Evolutionary conservation across 37 sponge, comb jelly and placozoan species (phyloP), one percentile per base, ranked within the genome.

Genomic region (Corticium candelabrum): DNA sequence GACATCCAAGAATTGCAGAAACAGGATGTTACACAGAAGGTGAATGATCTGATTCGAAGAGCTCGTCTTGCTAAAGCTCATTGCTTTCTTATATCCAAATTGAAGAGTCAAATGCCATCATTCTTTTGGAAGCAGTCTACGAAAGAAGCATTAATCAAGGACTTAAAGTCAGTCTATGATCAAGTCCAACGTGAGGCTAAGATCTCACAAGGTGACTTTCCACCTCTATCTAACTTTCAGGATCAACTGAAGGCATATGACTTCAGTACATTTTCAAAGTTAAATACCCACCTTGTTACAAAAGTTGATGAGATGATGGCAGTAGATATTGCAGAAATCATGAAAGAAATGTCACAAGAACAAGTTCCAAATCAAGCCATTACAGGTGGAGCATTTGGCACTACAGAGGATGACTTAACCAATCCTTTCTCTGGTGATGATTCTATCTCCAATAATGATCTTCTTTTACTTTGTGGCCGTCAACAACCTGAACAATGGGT

Each of bases 51-150:
- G 74, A 97, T 97, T 77, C 94, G 91, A 72, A 62, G 99, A 36
- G 90, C 90, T 0, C 85, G 94, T 7, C 88, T 97, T 30, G 94
- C 95, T 32, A 97, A 97, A 74, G 91, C 89, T 1, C 99, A 97
- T 11, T 90, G 92, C 5, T 91, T 78, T 82, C 85, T 97, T 43
- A 88, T 97, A 3, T 1, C 83, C 56, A 81, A 89, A 30, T 83
- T 97, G 29, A 82, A 89, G 3, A 78, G 74, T 3, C 89, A 97
- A 62, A 97, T 97, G 95, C 99, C 99, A 0, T 78, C 89, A 3
- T 41, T 93, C 41, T 97, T 91, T 38, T 88, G 90, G 15, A 88
- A 91, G 80, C 86, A 94, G 33, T 76, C 90, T 36, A 97, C 91
- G 88, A 88, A 97, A 76, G 88, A 94, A 0, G 81, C 76, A 41